Evolutionary conservation across 2,888 invertebrate species (phyloP), one percentile per base, ranked within the genome.

Genomic region (Andrena praecox): DNA sequence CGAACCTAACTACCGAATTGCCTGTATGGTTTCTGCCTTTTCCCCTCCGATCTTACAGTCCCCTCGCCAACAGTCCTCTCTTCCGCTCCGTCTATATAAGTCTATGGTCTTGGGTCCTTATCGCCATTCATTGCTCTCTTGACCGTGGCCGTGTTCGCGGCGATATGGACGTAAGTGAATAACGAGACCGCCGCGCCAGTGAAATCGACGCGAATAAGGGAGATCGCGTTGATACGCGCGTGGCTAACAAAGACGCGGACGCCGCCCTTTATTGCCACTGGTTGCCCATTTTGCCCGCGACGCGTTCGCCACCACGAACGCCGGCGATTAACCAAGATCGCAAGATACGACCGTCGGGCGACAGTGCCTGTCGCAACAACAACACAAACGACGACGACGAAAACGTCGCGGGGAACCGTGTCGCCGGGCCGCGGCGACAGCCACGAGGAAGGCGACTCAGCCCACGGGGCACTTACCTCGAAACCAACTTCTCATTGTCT

Each of bases 161-260:
- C 76, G 81, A 85, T 67, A 85, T 67, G 81, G 77, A 77, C 85
- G 87, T 87, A 80, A 87, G 87, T 87, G 77, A 87, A 87, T 87
- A 87, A 87, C 81, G 85, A 66, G 72, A 66, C 75, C 62, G 68
- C 4, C 73, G 75, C 27, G 75, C 27, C 64, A 60, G 68, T 56
- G 24, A 27, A 56, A 24, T 33, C 63, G 60, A 24, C 70, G 35
- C 67, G 88, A 88, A 80, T 84, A 88, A 88, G 50, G 66, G 82
- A 84, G 88, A 88, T 88, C 76, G 10, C 24, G 66, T 60, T 84
- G 87, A 86, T 88, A 84, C 78, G 62, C 64, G 50, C 42, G 69
- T 48, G 60, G 72, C 62, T 66, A 74, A 81, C 79, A 73, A 87
- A 88, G 87, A 77, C 79, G 73, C 68, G 67, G 68, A 20, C 70